Evolutionary conservation across 1,140 invertebrate species (phyloP), one percentile per base, ranked within the genome.

Genomic region (Yoshiicerus persimilis): DNA sequence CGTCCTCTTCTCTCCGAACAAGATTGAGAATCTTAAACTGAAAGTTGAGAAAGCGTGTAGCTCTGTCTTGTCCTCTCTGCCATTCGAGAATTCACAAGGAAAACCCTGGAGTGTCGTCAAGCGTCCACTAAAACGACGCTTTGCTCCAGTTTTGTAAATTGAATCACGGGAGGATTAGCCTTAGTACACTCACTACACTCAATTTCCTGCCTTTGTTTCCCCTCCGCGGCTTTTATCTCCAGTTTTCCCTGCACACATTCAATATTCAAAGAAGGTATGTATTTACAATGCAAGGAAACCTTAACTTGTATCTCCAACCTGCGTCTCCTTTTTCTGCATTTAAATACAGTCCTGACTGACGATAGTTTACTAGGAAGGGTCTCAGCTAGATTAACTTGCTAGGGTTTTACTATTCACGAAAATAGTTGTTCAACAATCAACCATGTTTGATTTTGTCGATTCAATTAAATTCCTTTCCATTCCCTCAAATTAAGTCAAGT

Each of bases 101-200:
- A 38, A 80, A 38, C 75, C 34, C 75, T 80, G 30, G 30, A 34
- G 34, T 80, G 32, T 36, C 30, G 32, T 80, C 75, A 80, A 80
- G 32, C 75, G 75, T 80, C 75, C 34, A 80, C 75, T 38, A 80
- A 70, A 70, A 70, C 66, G 66, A 70, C 66, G 30, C 66, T 70
- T 70, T 70, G 66, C 75, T 80, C 75, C 34, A 36, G 75, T 80
- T 80, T 80, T 34, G 20, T 38, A 80, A 80, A 80, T 80, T 80
- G 75, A 80, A 80, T 80, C 34, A 38, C 75, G 75, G 75, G 30
- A 80, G 75, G 75, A 80, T 80, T 80, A 80, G 75, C 75, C 34
- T 80, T 38, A 34, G 20, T 80, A 36, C 75, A 80, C 30, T 38
- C 32, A 80, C 30, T 38, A 80, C 75, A 70, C 66, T 70, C 66